Base-by-base conservation (phyloP, 2,888 invertebrate species). In the Eudasyphora cyanicolor region DNA sequence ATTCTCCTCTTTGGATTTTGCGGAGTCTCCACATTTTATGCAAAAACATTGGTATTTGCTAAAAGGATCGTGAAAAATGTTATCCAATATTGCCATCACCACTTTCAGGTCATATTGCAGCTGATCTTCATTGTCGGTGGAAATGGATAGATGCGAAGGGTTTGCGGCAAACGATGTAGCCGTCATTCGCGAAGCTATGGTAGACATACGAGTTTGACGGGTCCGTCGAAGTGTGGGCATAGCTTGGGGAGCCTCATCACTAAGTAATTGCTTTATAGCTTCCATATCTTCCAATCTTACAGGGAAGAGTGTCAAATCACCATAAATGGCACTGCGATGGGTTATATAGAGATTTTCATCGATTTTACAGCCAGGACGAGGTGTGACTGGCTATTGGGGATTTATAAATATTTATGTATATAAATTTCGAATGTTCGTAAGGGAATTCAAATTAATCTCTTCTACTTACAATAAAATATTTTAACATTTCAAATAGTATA, bases 291-390 rank as follows among this genome's bases (percentile, higher is more conserved):
- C 29, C 0, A 27, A 14, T 0, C 82, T 71, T n/a, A 87, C 12
- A 0, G 64, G 79, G n/a, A 76, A 74, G 0, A 91, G 29, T 12
- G 79, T 85, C 0, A 91, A 79, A 1, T 91, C 88, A 0, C 89
- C 88, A 76, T 82, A 87, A 7, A 91, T 79, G 0, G 89, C 87
- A 38, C 87, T 87, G 8, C 90, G 90, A 86, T 91, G 90, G 0
- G 89, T 87, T 1, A 91, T 86, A n/a, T 86, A 91, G 0, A 91
- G 42, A 8, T 86, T 85, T 14, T 90, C 88, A 4, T 85, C 62
- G 0, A 88, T 82, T 24, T 57, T 67, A 45, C 87, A 86, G 17
- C 85, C 86, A 0, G 89, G 88, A 0, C 90, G 90, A 45, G 88
- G 87, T 0, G 82, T 57, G 0, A 89, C 85, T 3, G 86, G 89